Evolutionary conservation across 1,140 invertebrate species (phyloP), one percentile per base, ranked within the genome.

Genomic region (Drosophila santomea): DNA sequence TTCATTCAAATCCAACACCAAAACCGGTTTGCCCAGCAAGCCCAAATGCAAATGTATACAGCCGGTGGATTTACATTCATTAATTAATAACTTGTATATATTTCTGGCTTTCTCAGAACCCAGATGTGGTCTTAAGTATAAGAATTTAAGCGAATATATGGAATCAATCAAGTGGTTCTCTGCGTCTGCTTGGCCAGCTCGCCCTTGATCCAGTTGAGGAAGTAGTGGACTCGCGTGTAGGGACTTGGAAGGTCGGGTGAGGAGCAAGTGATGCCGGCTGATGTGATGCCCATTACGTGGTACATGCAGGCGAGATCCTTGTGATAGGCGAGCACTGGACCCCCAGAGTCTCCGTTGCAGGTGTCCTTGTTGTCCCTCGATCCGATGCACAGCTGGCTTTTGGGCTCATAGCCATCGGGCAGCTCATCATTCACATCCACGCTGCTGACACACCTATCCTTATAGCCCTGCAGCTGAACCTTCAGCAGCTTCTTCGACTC

Each of bases 371-470:
- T 39, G 32, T 92, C 90, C 36, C 94, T 91, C 32, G 92, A 93
- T 12, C 96, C 96, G n/a, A 96, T 96, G 91, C 96, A 97, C 14
- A 97, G 75, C 80, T 94, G 94, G 62, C 93, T 93, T 3, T 93
- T 91, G 1, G 92, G 64, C 17, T 93, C 45, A 25, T 94, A 93
- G 0, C 94, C 94, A 76, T 68, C 83, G 76, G 64, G 91, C 23
- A 93, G 92, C 15, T 72, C 74, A 0, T 64, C 52, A 15, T 72
- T 62, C 1, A 28, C 2, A 14, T 85, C 74, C 0, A 43, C 50
- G 7, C 25, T 56, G 1, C 20, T 44, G 0, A 52, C 23, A 17
- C 82, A 85, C 0, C 50, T 44, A 2, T 39, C 28, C 0, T 56
- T 44, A 25, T 62, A 86, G 32, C 61, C 58, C 0, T 12, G 93